Conservation (phyloP, 1,140 invertebrate species). For the Dendrolimus kikuchii region DNA sequence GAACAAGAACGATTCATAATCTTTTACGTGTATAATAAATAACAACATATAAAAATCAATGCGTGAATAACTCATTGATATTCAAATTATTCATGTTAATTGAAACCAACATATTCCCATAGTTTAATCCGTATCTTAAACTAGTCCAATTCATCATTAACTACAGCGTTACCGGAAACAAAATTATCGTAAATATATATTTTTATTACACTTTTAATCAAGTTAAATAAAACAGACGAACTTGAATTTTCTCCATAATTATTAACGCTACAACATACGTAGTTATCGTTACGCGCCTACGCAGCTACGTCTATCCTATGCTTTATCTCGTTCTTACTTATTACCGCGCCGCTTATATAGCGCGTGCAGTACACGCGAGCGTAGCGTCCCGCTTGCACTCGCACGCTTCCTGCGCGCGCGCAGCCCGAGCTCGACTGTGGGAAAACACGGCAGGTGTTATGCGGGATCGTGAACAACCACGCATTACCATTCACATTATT, state of each 20-base stretch:
- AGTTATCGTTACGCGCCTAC: constrained; percentile 25
- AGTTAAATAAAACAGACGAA: no score
- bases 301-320: constrained; percentile 35
- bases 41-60: no score
- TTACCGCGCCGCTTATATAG: constrained; percentile 21
- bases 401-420: constrained; percentile 57
- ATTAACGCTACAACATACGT: constrained; percentile 9
- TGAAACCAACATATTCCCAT: no score
- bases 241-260: no score
- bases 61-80: no score
- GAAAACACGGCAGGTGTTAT: constrained; percentile 71
- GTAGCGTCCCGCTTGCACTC: constrained; percentile 37
- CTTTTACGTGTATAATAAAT: no score
- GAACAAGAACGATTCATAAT: no score
- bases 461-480: constrained; percentile 69
- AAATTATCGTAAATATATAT: neutral
- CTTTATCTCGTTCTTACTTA: constrained; percentile 24
- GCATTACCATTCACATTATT: constrained; percentile 71
- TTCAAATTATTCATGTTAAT: no score
- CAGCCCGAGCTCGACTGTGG: constrained; percentile 59
- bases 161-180: no score
- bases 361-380: constrained; percentile 54
- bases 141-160: no score
- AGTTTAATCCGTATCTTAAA: no score
- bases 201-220: no score